These are phyloP conservation scores for Rhogogaster chlorosoma DNA, from an alignment of 2,888 invertebrate genomes.

Conservation along the genomic window DNA sequence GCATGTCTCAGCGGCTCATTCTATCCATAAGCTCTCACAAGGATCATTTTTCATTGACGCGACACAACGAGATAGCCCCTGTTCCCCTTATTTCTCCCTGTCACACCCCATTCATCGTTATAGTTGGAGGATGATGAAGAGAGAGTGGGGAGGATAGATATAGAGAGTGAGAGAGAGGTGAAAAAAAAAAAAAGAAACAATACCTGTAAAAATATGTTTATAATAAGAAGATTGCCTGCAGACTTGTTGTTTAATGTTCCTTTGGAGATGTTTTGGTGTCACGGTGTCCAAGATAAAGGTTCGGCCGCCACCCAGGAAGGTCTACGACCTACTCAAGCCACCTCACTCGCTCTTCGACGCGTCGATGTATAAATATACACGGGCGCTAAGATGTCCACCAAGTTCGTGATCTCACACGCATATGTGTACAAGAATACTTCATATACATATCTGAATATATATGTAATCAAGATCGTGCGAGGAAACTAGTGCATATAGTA, in stretches of 20 bases:
- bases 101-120: slow-evolving; percentile 23
- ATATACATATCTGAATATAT: neutral
- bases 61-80: slow-evolving; percentile 68
- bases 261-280: slow-evolving; percentile 71
- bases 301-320: slow-evolving; percentile 66
- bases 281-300: slow-evolving; percentile 65
- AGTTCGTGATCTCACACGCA: slow-evolving; percentile 20
- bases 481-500: neutral
- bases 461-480: neutral
- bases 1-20: slow-evolving; percentile 58
- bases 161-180: neutral
- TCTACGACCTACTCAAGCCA: slow-evolving; percentile 50
- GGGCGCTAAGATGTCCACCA: slow-evolving; percentile 46
- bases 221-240: slow-evolving; percentile 65
- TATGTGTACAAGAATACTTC: neutral
- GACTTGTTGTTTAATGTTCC: slow-evolving; percentile 71
- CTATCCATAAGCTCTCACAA: slow-evolving; percentile 68
- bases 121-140: neutral
- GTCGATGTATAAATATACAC: slow-evolving; percentile 51
- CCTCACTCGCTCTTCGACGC: slow-evolving; percentile 5
- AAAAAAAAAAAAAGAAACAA: slow-evolving; percentile 64
- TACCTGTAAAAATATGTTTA: slow-evolving; percentile 66
- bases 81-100: slow-evolving; percentile 20
- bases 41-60: slow-evolving; percentile 72
- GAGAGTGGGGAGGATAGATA: neutral